Evolutionary conservation across 2,113 vertebrate species (phyloP), one percentile per base, ranked within the genome.

Genomic region (Actenoides lindsayi): DNA sequence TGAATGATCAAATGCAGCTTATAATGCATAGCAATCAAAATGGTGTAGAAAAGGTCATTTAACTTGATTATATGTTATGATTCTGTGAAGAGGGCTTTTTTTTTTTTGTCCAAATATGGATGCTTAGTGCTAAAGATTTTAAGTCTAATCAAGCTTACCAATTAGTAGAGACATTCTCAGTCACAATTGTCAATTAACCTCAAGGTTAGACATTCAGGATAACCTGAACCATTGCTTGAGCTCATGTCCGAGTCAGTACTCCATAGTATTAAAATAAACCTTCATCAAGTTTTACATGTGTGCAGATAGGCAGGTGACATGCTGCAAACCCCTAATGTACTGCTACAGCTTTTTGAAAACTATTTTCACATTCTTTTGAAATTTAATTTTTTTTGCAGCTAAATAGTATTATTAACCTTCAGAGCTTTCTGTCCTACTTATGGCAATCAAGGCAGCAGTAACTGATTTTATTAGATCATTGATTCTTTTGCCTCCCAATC

Each of bases 181-280:
- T 92, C 82, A 96, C 94, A 96, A 96, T 89, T 96, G 94, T 90
- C 93, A 94, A 95, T 97, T 96, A 96, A 96, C 94, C 96, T 87
- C 85, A 59, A 92, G 92, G 85, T 95, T 39, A 93, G 88, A 94
- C 92, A 93, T 87, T 64, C 85, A 78, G 64, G 60, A 56, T 88
- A 90, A 93, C 85, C 64, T 51, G 39, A 83, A 56, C 86, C n/a
- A 51, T 67, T 84, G 42, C 82, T 92, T 86, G 53, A 90, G 60
- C 56, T 94, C 64, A 5, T 77, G 68, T 63, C 68, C 67, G 71
- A 94, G 27, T 70, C 73, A 44, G 46, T 51, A 46, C 14, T 51
- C 64, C 3, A 8, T 5, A 63, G 71, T 50, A 83, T 92, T 94
- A 81, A 86, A 92, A 89, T 57, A 90, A 96, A 42, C 60, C 68